Evolutionary conservation across 2,888 invertebrate genomes (phyloP).

Genomic region (Alviniconcha strummeri): DNA sequence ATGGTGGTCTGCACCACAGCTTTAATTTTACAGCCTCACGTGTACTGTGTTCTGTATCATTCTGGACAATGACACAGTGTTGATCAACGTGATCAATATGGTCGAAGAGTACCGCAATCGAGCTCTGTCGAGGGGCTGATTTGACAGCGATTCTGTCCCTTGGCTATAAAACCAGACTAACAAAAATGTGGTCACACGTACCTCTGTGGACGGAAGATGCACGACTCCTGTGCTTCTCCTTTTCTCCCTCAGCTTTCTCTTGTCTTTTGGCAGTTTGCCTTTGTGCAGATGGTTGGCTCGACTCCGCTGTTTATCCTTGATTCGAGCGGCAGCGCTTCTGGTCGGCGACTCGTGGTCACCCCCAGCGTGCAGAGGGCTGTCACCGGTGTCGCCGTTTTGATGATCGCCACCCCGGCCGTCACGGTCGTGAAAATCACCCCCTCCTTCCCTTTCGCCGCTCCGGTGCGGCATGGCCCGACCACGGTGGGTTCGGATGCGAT

Average conservation of each 20-base stretch:
- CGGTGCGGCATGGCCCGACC: constrained; percentile 70
- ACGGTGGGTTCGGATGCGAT: constrained; percentile 76
- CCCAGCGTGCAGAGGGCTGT: constrained; percentile 30
- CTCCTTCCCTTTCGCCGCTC: constrained; percentile 44
- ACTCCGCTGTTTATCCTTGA: constrained; percentile 75
- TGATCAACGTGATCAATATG: no score
- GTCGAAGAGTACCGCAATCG: no score
- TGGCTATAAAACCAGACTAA: background rate
- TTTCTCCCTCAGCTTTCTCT: constrained; percentile 78
- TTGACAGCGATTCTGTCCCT: background rate
- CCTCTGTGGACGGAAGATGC: constrained; percentile 79
- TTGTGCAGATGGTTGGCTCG: constrained; percentile 76
- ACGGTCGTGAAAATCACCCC: constrained; percentile 42
- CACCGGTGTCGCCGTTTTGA: constrained; percentile 43
- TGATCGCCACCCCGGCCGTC: constrained; percentile 48
- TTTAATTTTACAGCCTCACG: no score
- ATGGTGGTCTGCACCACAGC: no score
- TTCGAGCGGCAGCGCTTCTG: constrained; percentile 63
- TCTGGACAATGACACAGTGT: no score
- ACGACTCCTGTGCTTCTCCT: constrained; percentile 79
- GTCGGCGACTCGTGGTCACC: constrained; percentile 73
- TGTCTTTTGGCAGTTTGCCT: constrained; percentile 77
- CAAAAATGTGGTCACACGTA: constrained; percentile 50
- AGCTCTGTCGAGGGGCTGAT: no score
- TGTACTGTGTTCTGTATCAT: no score